phyloP scores from a whole-genome alignment of 2,888 invertebrate species.

The Macaria liturata region DNA sequence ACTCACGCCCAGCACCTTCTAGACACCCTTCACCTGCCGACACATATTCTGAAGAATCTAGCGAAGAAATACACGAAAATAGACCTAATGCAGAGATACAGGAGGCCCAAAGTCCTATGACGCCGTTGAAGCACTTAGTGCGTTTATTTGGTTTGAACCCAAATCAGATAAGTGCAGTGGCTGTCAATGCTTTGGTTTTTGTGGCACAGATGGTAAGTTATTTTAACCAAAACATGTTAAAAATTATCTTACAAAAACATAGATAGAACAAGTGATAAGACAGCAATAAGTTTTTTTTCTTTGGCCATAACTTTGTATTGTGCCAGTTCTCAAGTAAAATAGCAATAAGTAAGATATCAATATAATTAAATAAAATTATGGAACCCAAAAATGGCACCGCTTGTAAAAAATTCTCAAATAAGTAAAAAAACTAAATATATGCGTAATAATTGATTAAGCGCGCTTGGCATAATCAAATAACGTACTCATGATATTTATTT shows the following conservation, averaged over 20 bases:
- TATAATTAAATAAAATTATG: no score
- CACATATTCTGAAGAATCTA: slow-evolving; percentile 38
- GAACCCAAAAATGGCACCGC: no score
- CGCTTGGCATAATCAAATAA: no score
- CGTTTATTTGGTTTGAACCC: slow-evolving; percentile 89
- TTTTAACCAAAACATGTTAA: background rate
- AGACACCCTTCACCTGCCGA: slow-evolving; percentile 41
- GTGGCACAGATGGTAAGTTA: slow-evolving; percentile 91
- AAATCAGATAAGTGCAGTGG: slow-evolving; percentile 90
- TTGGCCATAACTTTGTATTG: no score
- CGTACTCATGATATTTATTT: no score
- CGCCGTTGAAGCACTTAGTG: slow-evolving; percentile 79
- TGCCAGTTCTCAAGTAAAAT: no score
- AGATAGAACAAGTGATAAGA: no score
- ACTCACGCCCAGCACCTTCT: slow-evolving; percentile 40
- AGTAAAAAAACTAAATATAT: no score
- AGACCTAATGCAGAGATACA: slow-evolving; percentile 47
- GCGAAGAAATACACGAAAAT: slow-evolving; percentile 40
- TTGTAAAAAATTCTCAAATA: no score
- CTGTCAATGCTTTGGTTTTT: slow-evolving; percentile 92
- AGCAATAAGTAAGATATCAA: no score
- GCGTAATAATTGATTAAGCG: no score
- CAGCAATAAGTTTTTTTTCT: no score
- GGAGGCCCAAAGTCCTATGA: slow-evolving; percentile 82
- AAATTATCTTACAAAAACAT: background rate